Evolutionary conservation across 2,797 vertebrate species (phyloP).

Genomic region (Eulemur albifrons): DNA sequence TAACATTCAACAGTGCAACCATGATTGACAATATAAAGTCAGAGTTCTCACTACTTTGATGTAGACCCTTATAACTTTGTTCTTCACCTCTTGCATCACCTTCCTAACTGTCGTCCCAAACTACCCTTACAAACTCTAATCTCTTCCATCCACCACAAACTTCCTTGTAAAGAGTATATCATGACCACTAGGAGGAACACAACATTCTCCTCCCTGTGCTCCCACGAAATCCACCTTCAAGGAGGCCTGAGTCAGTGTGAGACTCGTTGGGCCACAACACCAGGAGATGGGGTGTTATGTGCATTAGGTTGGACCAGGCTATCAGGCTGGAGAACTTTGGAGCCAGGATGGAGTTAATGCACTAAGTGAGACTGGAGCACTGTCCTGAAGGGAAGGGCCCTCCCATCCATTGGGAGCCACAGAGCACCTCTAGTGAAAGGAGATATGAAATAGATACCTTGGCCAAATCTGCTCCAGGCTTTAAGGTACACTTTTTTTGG

Average conservation of each 20-base stretch:
- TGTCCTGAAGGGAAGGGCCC: neutral
- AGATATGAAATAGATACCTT: neutral
- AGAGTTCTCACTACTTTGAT: neutral
- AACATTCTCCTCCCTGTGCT: neutral
- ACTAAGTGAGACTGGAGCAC: too few species aligned
- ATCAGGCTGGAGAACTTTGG: neutral
- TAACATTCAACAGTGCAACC: neutral
- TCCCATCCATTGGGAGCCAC: neutral
- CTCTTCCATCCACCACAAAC: neutral
- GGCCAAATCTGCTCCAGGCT: neutral
- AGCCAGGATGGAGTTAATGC: too few species aligned
- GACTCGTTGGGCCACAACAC: neutral
- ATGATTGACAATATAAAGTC: neutral
- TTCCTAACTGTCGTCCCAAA: neutral
- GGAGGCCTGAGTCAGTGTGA: neutral
- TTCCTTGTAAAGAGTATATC: neutral
- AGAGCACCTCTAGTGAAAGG: neutral
- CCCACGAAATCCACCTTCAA: neutral
- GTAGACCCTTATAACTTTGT: neutral
- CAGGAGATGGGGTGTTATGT: neutral
- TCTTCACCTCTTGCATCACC: neutral
- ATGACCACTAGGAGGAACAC: neutral
- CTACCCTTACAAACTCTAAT: neutral
- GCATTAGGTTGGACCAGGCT: neutral
- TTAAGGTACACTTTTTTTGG: neutral